These are phyloP conservation scores for Gerosis bhagava DNA, from an alignment of 2,888 invertebrate species.

Conservation along the genomic window DNA sequence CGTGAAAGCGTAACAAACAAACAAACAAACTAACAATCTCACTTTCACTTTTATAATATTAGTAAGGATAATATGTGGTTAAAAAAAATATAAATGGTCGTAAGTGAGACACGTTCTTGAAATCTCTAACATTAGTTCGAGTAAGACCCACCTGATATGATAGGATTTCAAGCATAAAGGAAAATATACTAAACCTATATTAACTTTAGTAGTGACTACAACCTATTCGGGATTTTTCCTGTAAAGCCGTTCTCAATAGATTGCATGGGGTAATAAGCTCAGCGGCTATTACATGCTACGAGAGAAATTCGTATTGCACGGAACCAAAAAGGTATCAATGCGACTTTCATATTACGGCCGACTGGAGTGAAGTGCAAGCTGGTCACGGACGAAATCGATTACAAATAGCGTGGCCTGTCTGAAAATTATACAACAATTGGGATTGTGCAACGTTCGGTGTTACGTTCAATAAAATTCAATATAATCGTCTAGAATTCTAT, in stretches of 20 bases:
- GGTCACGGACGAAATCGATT: conserved; percentile 67
- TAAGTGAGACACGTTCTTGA: conserved; percentile 2
- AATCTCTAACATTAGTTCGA: conserved; percentile 12
- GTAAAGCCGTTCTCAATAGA: conserved; percentile 80
- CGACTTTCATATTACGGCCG: conserved; percentile 59
- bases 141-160: conserved; percentile 34
- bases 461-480: too few species aligned
- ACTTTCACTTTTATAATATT: too few species aligned
- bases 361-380: conserved; percentile 52
- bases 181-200: conserved; percentile 59
- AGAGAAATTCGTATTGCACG: conserved; percentile 68
- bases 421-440: conserved; percentile 64
- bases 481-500: too few species aligned
- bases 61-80: not conserved
- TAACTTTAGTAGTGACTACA: conserved; percentile 65
- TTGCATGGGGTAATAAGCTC: conserved; percentile 78
- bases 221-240: conserved; percentile 76
- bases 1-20: too few species aligned
- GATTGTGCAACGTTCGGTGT: too few species aligned
- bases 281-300: conserved; percentile 70
- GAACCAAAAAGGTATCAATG: conserved; percentile 58
- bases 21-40: too few species aligned
- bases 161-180: conserved; percentile 49
- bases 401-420: conserved; percentile 54
- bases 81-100: conserved; percentile 9